Evolutionary conservation across 2,113 vertebrate genomes (phyloP).

Genomic region (Hyperopisus bebe): DNA sequence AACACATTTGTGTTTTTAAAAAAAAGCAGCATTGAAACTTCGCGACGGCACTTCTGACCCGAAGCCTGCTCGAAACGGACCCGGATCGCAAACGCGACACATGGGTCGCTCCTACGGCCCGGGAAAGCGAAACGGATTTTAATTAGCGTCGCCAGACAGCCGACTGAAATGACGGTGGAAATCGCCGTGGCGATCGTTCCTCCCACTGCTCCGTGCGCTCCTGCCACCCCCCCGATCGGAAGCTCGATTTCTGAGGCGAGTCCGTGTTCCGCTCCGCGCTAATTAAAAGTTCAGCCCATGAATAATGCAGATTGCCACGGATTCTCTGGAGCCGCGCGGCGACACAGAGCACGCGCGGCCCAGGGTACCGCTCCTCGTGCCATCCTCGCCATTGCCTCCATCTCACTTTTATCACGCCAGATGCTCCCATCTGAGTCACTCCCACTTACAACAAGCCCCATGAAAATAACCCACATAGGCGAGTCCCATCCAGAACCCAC

Average conservation of each 20-base stretch:
- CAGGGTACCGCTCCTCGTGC: background rate
- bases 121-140: background rate
- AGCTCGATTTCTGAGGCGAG: background rate
- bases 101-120: background rate
- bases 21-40: background rate
- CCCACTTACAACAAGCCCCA: background rate
- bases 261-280: background rate
- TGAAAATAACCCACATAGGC: background rate
- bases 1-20: constrained; percentile 73
- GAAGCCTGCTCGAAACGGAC: constrained; percentile 12
- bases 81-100: background rate
- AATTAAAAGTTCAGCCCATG: background rate
- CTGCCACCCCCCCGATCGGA: background rate
- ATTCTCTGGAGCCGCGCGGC: background rate
- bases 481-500: too few species aligned
- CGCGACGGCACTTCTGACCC: background rate
- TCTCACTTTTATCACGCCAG: constrained; percentile 6
- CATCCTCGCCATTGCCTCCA: background rate
- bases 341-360: background rate
- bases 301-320: background rate
- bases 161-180: background rate
- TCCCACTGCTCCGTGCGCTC: background rate
- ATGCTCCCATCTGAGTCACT: constrained; percentile 12
- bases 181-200: background rate
- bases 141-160: constrained; percentile 5